Conservation (phyloP, 2,888 invertebrate genomes). For the Pachymerium ferrugineum region DNA sequence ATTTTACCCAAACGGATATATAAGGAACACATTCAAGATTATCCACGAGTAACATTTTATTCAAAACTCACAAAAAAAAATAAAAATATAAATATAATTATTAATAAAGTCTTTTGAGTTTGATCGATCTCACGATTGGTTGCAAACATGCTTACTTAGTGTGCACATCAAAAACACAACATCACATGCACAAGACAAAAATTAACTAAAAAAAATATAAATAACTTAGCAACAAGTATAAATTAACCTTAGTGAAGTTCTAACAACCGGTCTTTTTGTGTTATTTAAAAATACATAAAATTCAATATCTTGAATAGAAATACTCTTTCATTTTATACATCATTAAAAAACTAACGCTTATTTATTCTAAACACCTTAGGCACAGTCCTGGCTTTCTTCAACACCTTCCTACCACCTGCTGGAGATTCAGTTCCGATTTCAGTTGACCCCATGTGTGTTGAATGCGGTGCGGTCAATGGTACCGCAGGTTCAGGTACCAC, state of each 20-base stretch:
- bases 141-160: neutral
- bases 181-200: slow-evolving; percentile 12
- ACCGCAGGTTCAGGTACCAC: slow-evolving; percentile 65
- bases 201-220: neutral
- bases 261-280: neutral
- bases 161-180: neutral
- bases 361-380: slow-evolving; percentile 38
- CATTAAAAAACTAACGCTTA: neutral
- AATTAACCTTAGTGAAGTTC: neutral
- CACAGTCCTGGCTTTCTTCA: slow-evolving; percentile 39
- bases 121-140: no score
- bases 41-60: no score
- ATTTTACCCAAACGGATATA: no score
- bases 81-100: no score
- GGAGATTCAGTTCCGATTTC: slow-evolving; percentile 41
- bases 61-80: neutral
- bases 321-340: neutral
- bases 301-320: neutral
- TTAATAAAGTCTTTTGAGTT: no score
- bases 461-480: slow-evolving; percentile 35
- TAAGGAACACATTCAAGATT: no score
- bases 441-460: neutral
- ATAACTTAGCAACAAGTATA: neutral
- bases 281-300: neutral
- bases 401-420: slow-evolving; percentile 39